Evolutionary conservation across 2,888 invertebrate genomes (phyloP).

Genomic region (Petrophora chlorosata): DNA sequence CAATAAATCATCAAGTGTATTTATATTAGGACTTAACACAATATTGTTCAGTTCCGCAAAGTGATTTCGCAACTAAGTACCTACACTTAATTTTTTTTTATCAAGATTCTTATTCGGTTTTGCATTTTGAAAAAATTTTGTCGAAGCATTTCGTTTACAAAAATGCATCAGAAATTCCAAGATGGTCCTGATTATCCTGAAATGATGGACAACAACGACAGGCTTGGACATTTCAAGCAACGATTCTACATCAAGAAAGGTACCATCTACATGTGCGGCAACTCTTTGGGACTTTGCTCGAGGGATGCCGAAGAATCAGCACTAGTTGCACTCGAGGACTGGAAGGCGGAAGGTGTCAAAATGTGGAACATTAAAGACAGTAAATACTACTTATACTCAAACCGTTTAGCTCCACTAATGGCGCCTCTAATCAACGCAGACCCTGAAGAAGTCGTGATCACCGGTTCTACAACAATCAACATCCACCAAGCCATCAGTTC

Average conservation of each 20-base stretch:
- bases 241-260: slow-evolving; percentile 62
- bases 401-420: slow-evolving; percentile 57
- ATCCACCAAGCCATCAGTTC: slow-evolving; percentile 70
- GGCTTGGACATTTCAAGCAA: slow-evolving; percentile 56
- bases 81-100: too few relatives aligned
- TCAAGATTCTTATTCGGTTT: not conserved
- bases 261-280: slow-evolving; percentile 68
- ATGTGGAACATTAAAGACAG: slow-evolving; percentile 61
- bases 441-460: slow-evolving; percentile 57
- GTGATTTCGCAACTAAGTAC: too few relatives aligned
- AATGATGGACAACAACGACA: slow-evolving; percentile 63
- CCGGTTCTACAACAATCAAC: slow-evolving; percentile 59
- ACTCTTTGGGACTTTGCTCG: slow-evolving; percentile 68
- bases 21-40: slow-evolving; percentile 17
- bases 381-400: slow-evolving; percentile 64
- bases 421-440: slow-evolving; percentile 65
- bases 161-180: slow-evolving; percentile 52
- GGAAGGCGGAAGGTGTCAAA: slow-evolving; percentile 66
- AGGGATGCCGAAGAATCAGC: slow-evolving; percentile 61
- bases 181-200: slow-evolving; percentile 54
- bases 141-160: not conserved
- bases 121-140: not conserved
- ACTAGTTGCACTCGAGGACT: slow-evolving; percentile 49
- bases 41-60: slow-evolving; percentile 1
- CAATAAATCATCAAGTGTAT: slow-evolving; percentile 28